These are phyloP conservation scores for Oncopodura yosiiana DNA, from an alignment of 1,140 invertebrate genomes.

Conservation along the genomic window DNA sequence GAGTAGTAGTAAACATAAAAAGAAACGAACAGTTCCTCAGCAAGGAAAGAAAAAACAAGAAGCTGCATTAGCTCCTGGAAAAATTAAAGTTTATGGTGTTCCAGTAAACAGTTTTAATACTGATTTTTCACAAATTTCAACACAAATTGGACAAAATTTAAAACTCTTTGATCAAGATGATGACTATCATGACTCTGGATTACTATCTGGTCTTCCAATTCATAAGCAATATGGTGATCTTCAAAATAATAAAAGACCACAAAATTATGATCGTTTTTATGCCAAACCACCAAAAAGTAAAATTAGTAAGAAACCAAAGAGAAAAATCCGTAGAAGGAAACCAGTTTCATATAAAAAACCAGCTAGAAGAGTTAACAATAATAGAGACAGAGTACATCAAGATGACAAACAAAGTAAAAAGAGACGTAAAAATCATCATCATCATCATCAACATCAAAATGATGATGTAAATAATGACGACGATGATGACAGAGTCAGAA, in stretches of 20 bases:
- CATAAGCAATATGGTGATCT: not conserved
- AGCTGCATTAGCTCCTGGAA: no score
- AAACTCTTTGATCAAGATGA: constrained; percentile 10
- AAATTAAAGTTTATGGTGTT: constrained; percentile 1
- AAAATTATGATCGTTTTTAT: no score
- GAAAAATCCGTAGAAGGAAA: no score
- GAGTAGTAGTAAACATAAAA: not conserved
- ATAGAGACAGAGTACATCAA: no score
- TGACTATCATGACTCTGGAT: not conserved
- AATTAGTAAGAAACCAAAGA: not conserved
- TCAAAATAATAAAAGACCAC: not conserved
- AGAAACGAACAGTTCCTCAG: not conserved
- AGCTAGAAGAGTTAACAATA: no score
- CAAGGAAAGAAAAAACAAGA: no score
- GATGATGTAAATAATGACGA: no score
- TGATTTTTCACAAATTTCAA: not conserved
- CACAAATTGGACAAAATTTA: not conserved
- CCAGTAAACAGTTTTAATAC: not conserved
- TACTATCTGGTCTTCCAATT: not conserved
- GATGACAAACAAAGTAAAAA: no score
- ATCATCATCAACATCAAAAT: no score
- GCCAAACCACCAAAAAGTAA: not conserved
- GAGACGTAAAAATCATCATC: not conserved
- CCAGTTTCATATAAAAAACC: no score
- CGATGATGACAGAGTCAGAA: no score